These are phyloP conservation scores for Mantis religiosa DNA, from an alignment of 2,888 invertebrate species.

Conservation along the genomic window DNA sequence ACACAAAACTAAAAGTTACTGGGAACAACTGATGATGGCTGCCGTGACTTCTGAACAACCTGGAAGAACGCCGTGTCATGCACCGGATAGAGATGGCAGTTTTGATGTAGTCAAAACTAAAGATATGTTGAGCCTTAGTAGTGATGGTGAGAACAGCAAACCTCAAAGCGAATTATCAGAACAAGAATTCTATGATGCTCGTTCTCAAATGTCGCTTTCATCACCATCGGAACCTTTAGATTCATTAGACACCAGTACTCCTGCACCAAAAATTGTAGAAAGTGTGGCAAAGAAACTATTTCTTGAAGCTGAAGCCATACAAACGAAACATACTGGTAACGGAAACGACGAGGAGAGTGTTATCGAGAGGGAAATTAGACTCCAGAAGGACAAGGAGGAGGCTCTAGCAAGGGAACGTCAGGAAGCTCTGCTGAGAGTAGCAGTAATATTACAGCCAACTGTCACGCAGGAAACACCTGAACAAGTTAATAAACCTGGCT, in stretches of 20 bases:
- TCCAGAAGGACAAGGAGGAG: slow-evolving; percentile 46
- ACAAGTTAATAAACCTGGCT: background rate
- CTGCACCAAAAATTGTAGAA: slow-evolving; percentile 31
- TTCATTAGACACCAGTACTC: background rate
- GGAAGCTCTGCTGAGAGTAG: slow-evolving; percentile 25
- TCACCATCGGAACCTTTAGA: slow-evolving; percentile 22
- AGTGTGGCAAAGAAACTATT: slow-evolving; percentile 27
- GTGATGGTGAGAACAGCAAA: slow-evolving; percentile 19
- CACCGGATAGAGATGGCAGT: background rate
- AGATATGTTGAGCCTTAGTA: background rate
- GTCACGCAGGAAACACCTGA: background rate
- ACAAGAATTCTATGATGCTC: slow-evolving; percentile 31
- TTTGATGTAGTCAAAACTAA: background rate
- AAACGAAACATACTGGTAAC: background rate
- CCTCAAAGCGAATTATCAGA: slow-evolving; percentile 31
- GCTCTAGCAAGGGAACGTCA: slow-evolving; percentile 37
- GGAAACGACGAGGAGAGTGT: slow-evolving; percentile 40
- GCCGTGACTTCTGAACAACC: slow-evolving; percentile 27
- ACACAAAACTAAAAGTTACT: slow-evolving; percentile 39
- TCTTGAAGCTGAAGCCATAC: background rate
- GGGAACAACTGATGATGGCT: slow-evolving; percentile 39
- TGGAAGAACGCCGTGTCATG: background rate
- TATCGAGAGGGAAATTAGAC: slow-evolving; percentile 48
- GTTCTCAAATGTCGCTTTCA: slow-evolving; percentile 25
- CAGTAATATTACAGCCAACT: background rate